A percentile compares a stretch with the other conserved stretches of the same genome.
Evolutionary conservation across 1,140 invertebrate species (phyloP).

Genomic region (Anoplolepis gracilipes): DNA sequence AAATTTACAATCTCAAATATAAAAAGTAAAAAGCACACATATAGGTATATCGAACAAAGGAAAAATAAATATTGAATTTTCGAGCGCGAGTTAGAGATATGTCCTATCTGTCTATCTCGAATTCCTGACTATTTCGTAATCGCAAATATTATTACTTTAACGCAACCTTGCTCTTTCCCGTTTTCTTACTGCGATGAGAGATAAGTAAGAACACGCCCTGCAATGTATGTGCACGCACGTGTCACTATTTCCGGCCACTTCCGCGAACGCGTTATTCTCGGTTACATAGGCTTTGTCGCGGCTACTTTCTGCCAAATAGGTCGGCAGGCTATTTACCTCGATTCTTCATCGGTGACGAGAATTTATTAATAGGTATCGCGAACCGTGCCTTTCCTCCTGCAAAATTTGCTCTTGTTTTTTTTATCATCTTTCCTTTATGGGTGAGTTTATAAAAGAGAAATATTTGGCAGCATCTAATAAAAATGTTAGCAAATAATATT

Average conservation of each 20-base stretch:
- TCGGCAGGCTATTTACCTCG: slow-evolving; percentile 55
- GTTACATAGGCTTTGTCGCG: slow-evolving; percentile 43
- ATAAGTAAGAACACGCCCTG: neutral
- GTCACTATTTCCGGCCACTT: slow-evolving; percentile 72
- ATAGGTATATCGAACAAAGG: neutral
- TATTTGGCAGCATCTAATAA: neutral
- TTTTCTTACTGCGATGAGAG: neutral
- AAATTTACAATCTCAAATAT: neutral
- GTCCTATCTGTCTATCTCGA: neutral
- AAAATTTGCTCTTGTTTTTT: neutral
- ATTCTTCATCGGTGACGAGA: neutral
- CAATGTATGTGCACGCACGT: slow-evolving; percentile 30
- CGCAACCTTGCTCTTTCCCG: slow-evolving; percentile 46
- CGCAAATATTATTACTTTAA: slow-evolving; percentile 19
- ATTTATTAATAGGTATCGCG: slow-evolving; percentile 58
- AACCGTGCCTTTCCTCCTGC: neutral
- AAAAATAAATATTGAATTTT: too few relatives aligned
- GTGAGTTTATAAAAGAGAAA: neutral
- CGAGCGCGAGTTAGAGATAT: too few relatives aligned
- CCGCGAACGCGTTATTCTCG: slow-evolving; percentile 71
- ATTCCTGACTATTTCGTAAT: neutral
- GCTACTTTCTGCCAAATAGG: slow-evolving; percentile 75
- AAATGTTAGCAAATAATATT: too few relatives aligned
- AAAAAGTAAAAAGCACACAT: neutral
- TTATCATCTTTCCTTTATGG: neutral